Percentiles rank a stretch among this genome's conserved stretches.
Evolutionary conservation across 37 sponge, comb jelly and placozoan species (phyloP).

Genomic region (Crambe crambe): DNA sequence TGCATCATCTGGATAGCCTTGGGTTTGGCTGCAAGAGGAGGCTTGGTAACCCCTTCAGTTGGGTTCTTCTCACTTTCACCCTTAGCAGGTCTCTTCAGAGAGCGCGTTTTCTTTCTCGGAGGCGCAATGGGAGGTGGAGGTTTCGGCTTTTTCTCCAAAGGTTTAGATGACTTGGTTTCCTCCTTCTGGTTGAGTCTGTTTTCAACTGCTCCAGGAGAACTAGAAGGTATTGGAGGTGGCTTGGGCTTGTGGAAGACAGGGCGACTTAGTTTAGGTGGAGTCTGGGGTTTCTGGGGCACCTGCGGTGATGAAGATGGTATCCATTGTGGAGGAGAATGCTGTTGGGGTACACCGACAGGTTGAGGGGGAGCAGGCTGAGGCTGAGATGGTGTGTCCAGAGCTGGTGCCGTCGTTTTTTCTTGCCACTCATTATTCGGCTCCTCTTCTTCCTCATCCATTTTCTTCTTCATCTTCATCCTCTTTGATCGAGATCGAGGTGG

Average conservation of each 20-base stretch:
- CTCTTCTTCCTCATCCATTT: neutral
- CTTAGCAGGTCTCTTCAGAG: neutral
- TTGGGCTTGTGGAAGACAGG: conserved; percentile 1
- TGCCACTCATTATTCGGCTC: neutral
- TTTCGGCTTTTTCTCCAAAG: conserved; percentile 1
- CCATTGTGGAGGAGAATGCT: neutral
- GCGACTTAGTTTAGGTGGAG: neutral
- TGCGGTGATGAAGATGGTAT: too few relatives aligned
- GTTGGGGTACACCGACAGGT: neutral
- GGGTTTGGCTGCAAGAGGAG: neutral
- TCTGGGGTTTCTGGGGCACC: neutral
- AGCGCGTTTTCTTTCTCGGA: neutral
- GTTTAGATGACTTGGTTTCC: neutral
- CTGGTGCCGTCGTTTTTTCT: neutral
- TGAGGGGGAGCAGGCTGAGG: neutral
- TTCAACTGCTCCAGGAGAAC: neutral
- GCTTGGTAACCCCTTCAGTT: neutral
- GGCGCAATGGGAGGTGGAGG: conserved; percentile 10
- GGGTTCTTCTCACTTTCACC: neutral
- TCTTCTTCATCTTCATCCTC: neutral
- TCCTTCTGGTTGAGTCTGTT: neutral
- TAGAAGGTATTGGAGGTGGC: conserved; percentile 2
- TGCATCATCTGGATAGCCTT: neutral
- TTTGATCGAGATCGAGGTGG: conserved; percentile 7
- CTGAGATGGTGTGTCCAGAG: neutral